Conservation (phyloP, 2,888 invertebrate species). For the Perizoma affinitatum region DNA sequence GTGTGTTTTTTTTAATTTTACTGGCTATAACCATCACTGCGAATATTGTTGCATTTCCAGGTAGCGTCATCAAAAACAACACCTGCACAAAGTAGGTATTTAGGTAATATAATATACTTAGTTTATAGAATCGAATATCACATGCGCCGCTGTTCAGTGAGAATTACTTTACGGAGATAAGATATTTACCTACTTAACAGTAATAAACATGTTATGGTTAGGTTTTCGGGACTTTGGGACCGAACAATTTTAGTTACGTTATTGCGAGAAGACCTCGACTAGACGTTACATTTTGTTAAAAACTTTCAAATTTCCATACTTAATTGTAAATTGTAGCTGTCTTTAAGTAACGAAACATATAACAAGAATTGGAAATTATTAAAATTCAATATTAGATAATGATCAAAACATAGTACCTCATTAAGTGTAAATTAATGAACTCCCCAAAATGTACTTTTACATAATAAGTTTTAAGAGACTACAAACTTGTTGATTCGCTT, state of each 20-base stretch:
- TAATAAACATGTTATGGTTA: no score
- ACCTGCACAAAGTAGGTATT: constrained; percentile 45
- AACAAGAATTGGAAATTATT: no score
- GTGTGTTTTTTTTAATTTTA: no score
- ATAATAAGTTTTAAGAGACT: constrained; percentile 13
- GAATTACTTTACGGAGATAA: constrained; percentile 8
- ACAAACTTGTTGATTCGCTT: constrained; percentile 20
- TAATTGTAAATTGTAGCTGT: no score
- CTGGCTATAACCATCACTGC: no score
- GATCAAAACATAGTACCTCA: constrained; percentile 1
- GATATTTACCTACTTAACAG: not conserved
- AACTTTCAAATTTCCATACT: no score
- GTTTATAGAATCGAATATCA: constrained; percentile 29
- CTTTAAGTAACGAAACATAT: no score
- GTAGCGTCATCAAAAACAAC: constrained; percentile 42
- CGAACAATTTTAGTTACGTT: no score
- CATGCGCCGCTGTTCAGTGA: constrained; percentile 24
- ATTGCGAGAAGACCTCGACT: no score
- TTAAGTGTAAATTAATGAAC: constrained; percentile 19
- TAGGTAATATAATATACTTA: constrained; percentile 24
- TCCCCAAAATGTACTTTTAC: constrained; percentile 12
- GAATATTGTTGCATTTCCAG: constrained; percentile 27
- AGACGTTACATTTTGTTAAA: no score
- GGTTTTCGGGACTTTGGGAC: no score
- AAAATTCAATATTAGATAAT: no score